A percentile compares a stretch with the other conserved stretches of the same genome.
These are phyloP conservation scores for Oligia strigilis DNA, from an alignment of 2,888 invertebrate genomes.

Conservation along the genomic window DNA sequence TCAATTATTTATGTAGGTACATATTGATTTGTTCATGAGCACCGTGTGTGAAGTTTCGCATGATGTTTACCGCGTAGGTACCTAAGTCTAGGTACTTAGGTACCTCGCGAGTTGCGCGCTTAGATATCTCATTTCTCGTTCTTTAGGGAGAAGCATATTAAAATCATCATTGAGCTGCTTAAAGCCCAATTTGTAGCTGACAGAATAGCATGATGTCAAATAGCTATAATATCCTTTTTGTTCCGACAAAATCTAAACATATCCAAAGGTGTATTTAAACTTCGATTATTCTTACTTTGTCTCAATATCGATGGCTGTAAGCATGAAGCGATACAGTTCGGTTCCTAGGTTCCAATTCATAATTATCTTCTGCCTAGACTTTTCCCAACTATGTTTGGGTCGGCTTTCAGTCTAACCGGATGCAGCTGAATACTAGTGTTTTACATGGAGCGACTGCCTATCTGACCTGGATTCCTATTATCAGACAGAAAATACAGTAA, in stretches of 20 bases:
- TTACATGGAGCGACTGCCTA: no score
- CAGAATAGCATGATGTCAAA: not conserved
- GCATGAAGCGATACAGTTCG: not conserved
- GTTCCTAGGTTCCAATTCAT: not conserved
- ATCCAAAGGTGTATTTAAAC: not conserved
- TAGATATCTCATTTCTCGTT: not conserved
- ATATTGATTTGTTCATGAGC: constrained; percentile 25
- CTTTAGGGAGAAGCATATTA: not conserved
- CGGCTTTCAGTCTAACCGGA: no score
- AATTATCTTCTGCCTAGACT: no score
- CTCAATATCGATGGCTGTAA: not conserved
- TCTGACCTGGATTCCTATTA: not conserved
- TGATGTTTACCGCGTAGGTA: not conserved
- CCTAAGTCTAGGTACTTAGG: not conserved
- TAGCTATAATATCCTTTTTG: no score
- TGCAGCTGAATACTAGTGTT: no score
- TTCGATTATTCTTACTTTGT: not conserved
- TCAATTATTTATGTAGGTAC: not conserved
- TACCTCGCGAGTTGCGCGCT: not conserved
- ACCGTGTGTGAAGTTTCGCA: constrained; percentile 13
- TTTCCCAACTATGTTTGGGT: no score
- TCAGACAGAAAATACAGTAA: not conserved
- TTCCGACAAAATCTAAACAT: not conserved
- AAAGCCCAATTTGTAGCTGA: not conserved
- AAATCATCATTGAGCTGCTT: not conserved